Evolutionary conservation across 2,888 invertebrate species (phyloP).

Genomic region (Chorisops tibialis): DNA sequence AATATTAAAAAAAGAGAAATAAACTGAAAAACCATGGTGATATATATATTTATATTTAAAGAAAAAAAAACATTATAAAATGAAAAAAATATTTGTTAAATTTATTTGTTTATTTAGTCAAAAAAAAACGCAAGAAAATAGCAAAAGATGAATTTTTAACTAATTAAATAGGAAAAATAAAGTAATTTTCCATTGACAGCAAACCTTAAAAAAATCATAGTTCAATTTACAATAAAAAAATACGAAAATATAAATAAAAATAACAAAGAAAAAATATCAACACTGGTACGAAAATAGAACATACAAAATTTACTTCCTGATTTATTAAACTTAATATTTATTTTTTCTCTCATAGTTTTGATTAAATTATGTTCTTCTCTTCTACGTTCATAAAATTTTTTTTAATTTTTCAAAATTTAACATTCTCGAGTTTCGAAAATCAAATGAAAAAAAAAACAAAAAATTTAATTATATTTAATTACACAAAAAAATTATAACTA

Average conservation of each 20-base stretch:
- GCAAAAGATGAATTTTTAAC: constrained; percentile 1
- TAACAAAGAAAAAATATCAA: not conserved
- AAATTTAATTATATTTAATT: not conserved
- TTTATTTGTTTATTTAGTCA: constrained; percentile 34
- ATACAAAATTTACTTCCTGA: not conserved
- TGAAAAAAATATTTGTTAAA: constrained; percentile 33
- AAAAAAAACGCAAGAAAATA: constrained; percentile 24
- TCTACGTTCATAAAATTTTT: too few relatives aligned
- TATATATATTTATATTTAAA: constrained; percentile 32
- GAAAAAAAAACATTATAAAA: constrained; percentile 17
- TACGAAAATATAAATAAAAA: not conserved
- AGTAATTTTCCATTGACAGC: not conserved
- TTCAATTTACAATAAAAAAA: constrained; percentile 4
- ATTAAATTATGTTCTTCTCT: too few relatives aligned
- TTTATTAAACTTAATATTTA: not conserved
- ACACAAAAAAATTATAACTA: not conserved
- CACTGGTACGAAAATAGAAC: constrained; percentile 9
- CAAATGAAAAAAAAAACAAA: not conserved
- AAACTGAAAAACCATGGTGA: constrained; percentile 28
- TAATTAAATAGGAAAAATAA: constrained; percentile 15
- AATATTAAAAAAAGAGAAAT: constrained; percentile 30
- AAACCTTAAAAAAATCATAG: constrained; percentile 13
- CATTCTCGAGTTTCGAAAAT: not conserved
- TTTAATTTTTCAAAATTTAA: not conserved
- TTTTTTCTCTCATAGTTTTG: not conserved